These are phyloP conservation scores for Zaprionus camerounensis DNA, from an alignment of 1,140 invertebrate species.

Conservation along the genomic window DNA sequence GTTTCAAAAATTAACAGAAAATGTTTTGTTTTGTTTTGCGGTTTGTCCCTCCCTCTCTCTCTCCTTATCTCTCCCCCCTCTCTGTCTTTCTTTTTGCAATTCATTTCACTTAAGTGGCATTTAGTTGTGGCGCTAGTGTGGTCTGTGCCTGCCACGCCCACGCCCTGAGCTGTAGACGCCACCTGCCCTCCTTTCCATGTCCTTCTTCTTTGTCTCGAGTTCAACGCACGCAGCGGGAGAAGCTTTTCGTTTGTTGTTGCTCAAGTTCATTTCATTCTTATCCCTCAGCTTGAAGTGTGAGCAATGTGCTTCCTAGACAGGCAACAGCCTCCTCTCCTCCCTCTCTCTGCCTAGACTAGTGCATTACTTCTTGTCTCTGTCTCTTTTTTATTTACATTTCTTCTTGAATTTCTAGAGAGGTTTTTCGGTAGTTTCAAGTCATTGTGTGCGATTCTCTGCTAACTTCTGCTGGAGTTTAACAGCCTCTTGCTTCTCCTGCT, in stretches of 20 bases:
- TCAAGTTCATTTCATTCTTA: constrained; percentile 13
- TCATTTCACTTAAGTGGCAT: constrained; percentile 78
- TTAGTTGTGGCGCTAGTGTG: constrained; percentile 37
- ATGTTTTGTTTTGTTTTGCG: constrained; percentile 11
- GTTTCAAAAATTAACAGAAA: neutral
- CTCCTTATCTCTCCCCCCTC: neutral
- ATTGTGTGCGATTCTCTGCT: constrained; percentile 43
- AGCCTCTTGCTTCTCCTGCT: neutral
- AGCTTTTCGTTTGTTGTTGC: constrained; percentile 8
- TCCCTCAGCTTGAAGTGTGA: constrained; percentile 13
- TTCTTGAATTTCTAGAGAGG: constrained; percentile 47
- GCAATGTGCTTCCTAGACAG: constrained; percentile 16
- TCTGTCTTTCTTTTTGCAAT: constrained; percentile 53
- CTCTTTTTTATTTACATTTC: constrained; percentile 50
- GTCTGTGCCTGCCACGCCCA: constrained; percentile 27
- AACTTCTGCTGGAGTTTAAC: constrained; percentile 10
- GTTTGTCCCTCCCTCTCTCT: too few species aligned
- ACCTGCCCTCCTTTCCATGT: constrained; percentile 38
- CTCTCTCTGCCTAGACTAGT: neutral
- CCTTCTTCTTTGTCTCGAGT: constrained; percentile 15
- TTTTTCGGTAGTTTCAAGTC: constrained; percentile 57
- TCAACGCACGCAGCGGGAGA: constrained; percentile 37
- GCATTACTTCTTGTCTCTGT: constrained; percentile 21
- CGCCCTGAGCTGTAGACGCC: neutral
- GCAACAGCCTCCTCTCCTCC: too few species aligned